Evolutionary conservation across 2,797 vertebrate genomes (phyloP).

Genomic region (Eulemur mongoz): DNA sequence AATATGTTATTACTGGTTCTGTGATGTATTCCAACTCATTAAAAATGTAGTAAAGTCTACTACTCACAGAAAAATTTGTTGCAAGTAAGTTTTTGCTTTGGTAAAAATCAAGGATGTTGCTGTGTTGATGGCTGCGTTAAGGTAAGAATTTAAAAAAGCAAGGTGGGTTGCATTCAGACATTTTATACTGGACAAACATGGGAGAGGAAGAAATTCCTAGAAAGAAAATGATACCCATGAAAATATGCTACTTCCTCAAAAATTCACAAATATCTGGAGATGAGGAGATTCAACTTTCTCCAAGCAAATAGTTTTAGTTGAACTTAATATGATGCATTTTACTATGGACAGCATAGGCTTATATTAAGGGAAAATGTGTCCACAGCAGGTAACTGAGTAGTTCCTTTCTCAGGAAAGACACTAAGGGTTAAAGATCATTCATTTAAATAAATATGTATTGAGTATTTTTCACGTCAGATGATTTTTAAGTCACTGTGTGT

Average conservation of each 20-base stretch:
- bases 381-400: background rate
- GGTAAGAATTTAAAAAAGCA: background rate
- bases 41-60: background rate
- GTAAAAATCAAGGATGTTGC: background rate
- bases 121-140: background rate
- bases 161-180: background rate
- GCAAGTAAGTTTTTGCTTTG: background rate
- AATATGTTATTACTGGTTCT: background rate
- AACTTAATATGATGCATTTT: background rate
- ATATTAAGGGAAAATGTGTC: background rate
- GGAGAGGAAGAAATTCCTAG: background rate
- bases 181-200: background rate
- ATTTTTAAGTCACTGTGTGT: background rate
- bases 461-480: background rate
- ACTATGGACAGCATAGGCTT: background rate
- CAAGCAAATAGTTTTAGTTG: background rate
- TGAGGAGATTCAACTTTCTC: background rate
- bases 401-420: background rate
- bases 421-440: background rate
- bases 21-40: background rate
- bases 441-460: background rate
- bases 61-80: background rate
- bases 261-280: background rate
- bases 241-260: background rate
- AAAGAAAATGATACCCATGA: background rate